These are phyloP conservation scores for Quadriops clusia DNA, from an alignment of 2,888 invertebrate genomes.

Conservation along the genomic window DNA sequence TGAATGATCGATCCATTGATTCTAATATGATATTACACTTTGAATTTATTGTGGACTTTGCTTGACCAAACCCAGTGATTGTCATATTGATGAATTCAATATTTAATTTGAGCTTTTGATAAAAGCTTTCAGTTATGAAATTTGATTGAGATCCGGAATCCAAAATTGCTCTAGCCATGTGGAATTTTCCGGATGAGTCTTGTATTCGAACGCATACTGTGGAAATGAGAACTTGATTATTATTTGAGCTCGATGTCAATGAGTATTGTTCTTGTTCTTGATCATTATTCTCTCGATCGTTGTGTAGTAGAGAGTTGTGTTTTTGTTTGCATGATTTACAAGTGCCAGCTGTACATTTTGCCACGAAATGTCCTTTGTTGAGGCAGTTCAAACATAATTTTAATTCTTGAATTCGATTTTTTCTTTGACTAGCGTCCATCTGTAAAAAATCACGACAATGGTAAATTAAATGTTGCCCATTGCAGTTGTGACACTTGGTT, in stretches of 20 bases:
- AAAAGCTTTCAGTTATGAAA: slow-evolving; percentile 1
- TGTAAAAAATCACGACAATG: slow-evolving; percentile 6
- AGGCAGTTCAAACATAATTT: slow-evolving; percentile 5
- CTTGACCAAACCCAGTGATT: not conserved
- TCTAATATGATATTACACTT: too few relatives aligned
- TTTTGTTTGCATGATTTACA: slow-evolving; percentile 4
- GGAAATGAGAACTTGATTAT: not conserved
- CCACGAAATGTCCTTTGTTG: not conserved
- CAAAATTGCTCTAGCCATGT: not conserved
- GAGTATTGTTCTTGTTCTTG: not conserved
- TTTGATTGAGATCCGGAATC: slow-evolving; percentile 5
- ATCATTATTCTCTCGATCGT: not conserved
- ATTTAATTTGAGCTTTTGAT: not conserved
- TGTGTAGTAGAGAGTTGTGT: slow-evolving; percentile 6
- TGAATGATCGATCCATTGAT: too few relatives aligned
- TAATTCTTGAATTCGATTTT: slow-evolving; percentile 1
- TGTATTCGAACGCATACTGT: not conserved
- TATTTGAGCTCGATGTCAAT: not conserved
- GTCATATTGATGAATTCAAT: not conserved
- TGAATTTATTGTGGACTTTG: too few relatives aligned
- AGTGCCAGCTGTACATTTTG: not conserved
- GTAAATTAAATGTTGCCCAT: slow-evolving; percentile 2
- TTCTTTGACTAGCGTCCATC: not conserved
- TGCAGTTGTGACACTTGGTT: too few relatives aligned
- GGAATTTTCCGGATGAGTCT: not conserved